Base-by-base conservation (phyloP, 2,797 vertebrate species). In the Oryzias sinensis region DNA sequence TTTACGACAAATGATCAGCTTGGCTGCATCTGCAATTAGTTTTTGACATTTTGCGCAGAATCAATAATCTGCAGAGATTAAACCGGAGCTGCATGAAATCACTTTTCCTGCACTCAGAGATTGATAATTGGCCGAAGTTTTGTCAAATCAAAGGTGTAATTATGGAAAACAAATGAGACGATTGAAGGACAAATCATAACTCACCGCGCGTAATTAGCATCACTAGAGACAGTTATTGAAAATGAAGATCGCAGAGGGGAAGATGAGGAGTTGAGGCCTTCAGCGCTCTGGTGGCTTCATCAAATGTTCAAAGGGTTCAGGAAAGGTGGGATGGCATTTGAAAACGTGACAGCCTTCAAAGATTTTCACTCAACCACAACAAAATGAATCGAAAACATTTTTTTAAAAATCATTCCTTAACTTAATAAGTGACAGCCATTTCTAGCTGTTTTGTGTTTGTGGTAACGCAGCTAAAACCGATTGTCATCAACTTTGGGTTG, bases 31-130 rank as follows among this genome's bases (percentile, higher is more conserved):
- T 68, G 65, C 80, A 80, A 85, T 79, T 75, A 66, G 53, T 70
- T 79, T 67, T 59, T 79, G 80, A 75, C 80, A 66, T 65, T 80
- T 75, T 70, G 70, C 80, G 72, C 64, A 46, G 59, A 81, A 81
- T 83, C 77, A 76, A 63, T 80, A 68, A 72, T 85, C 79, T 71
- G 33, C 41, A 64, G 47, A 45, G 25, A 45, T 41, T 51, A 56
- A 77, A 51, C 55, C 46, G 55, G 18, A 52, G 65, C 69, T 42
- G 57, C 80, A 20, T 75, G 63, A 80, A 68, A 69, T 60, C 49
- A 57, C 68, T 83, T 70, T 66, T 47, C 53, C 59, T 33, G 67
- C 4, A 46, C 50, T 42, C 43, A 54, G 43, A 56, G 16, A 22
- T 15, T 49, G 59, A 46, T 61, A 64, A 65, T 43, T 55, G 49